Evolutionary conservation across 2,797 vertebrate genomes (phyloP).

Genomic region (Heteromormyrus szaboi): DNA sequence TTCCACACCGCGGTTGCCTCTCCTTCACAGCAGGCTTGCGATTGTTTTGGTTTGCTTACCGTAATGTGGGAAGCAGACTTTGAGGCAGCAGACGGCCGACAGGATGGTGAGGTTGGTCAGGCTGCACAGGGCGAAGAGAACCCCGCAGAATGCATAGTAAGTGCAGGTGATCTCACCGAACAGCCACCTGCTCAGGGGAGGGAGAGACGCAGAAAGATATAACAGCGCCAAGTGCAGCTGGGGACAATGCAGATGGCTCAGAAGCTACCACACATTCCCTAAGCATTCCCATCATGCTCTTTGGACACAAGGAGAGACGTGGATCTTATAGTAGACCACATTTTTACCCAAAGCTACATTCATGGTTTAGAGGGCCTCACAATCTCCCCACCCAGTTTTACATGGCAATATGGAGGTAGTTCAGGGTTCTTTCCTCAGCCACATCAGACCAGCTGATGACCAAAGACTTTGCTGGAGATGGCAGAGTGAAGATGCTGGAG

Average conservation of each 20-base stretch:
- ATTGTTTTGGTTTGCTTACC: conserved; percentile 49
- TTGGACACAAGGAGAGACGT: not conserved
- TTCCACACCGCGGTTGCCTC: not conserved
- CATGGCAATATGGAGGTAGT: not conserved
- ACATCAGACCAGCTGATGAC: not conserved
- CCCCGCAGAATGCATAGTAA: conserved; percentile 72
- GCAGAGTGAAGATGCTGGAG: not conserved
- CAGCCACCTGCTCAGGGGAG: conserved; percentile 55
- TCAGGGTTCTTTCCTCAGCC: not conserved
- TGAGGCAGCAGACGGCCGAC: conserved; percentile 76
- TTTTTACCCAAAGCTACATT: not conserved
- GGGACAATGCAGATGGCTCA: not conserved
- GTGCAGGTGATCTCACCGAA: conserved; percentile 68
- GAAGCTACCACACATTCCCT: not conserved
- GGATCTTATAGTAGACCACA: not conserved
- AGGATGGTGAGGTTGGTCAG: conserved; percentile 66
- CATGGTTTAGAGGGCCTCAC: not conserved
- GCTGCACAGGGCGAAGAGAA: conserved; percentile 67
- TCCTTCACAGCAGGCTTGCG: not conserved
- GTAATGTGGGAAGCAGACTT: conserved; percentile 73
- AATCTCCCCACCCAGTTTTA: not conserved
- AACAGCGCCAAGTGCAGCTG: not conserved
- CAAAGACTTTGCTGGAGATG: not conserved
- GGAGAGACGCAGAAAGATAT: not conserved
- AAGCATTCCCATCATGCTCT: not conserved